Evolutionary conservation across 2,113 vertebrate genomes (phyloP).

Genomic region (Mirounga angustirostris): DNA sequence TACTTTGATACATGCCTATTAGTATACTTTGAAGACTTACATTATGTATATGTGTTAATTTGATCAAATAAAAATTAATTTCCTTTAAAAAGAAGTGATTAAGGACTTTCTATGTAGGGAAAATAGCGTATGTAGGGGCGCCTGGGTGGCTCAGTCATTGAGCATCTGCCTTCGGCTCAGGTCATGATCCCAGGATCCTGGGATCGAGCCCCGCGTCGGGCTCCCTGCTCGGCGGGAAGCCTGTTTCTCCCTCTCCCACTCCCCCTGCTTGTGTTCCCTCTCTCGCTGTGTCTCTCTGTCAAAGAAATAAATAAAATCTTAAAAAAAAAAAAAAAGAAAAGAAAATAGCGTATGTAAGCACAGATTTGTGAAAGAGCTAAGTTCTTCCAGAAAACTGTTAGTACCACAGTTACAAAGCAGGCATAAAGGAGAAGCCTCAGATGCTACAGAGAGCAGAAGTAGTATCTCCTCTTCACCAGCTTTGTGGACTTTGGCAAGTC

Average conservation of each 20-base stretch:
- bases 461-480: neutral
- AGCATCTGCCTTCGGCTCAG: too few relatives aligned
- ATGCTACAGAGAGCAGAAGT: neutral
- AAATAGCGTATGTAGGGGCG: neutral
- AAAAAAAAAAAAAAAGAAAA: too few relatives aligned
- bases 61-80: constrained; percentile 5
- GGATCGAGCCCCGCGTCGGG: too few relatives aligned
- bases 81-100: neutral
- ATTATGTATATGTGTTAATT: neutral
- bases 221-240: too few relatives aligned
- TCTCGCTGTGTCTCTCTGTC: too few relatives aligned
- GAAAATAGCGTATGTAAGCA: neutral
- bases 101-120: neutral
- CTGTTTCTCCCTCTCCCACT: too few relatives aligned
- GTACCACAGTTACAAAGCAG: neutral
- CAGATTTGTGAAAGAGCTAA: neutral
- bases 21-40: neutral
- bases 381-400: neutral
- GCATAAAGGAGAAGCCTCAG: rapidly evolving
- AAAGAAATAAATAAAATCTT: too few relatives aligned
- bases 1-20: constrained; percentile 15
- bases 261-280: too few relatives aligned
- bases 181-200: too few relatives aligned
- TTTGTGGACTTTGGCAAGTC: neutral
- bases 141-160: too few relatives aligned